Evolutionary conservation across 2,113 vertebrate species (phyloP), one percentile per base, ranked within the genome.

Genomic region (Oreotrochilus melanogaster): DNA sequence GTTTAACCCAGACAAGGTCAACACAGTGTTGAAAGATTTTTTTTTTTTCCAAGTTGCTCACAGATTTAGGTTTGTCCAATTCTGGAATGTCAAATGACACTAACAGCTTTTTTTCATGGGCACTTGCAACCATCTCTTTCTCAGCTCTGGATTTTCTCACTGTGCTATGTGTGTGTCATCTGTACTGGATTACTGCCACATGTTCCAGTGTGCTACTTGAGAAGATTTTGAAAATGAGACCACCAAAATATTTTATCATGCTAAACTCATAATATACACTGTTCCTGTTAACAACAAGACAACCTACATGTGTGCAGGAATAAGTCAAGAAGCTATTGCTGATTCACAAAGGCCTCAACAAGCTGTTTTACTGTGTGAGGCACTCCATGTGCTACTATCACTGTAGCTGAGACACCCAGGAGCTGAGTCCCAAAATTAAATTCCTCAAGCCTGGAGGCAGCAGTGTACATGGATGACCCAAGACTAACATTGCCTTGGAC

Each of bases 131-230:
- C 83, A 47, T 62, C 87, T 93, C 82, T 87, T 65, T 61, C 82
- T 90, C 6, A 22, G 78, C 90, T 94, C 92, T 94, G 90, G 89
- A 90, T 90, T 88, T 92, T 80, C 89, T 96, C 94, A 88, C 82
- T 86, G 56, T 79, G 89, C 74, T 92, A 21, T 72, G 89, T 56
- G 74, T 94, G 53, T 94, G 82, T 94, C 89, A 94, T 92, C 93
- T 87, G 48, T 33, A 71, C 78, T 92, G 90, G 82, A 96, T 74
- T 60, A 75, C 72, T 92, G 92, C 94, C 92, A 96, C 58, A 16
- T 53, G 87, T 72, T 93, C 86, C 60, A 93, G 48, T 37, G 60
- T 35, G 75, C 37, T 54, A 79, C 53, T 82, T 71, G 64, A 93
- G 79, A 96, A 64, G 30, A 78, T 92, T 89, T 83, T 92, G 61